Evolutionary conservation across 2,888 invertebrate genomes (phyloP).

Genomic region (Agrenia bidenticulata): DNA sequence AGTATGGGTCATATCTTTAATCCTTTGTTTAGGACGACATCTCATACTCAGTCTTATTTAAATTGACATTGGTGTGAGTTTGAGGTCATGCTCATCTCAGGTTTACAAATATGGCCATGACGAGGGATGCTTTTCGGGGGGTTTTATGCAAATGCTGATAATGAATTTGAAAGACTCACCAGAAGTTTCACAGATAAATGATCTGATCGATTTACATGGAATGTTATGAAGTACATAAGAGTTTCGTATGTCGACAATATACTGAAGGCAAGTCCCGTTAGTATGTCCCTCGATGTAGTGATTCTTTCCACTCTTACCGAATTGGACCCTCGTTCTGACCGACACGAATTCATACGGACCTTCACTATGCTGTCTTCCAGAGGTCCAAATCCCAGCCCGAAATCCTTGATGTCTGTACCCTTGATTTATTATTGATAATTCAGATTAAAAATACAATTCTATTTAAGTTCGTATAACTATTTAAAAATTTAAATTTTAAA

Average conservation of each 20-base stretch:
- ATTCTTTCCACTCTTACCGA: neutral
- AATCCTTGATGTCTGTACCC: constrained; percentile 11
- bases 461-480: neutral
- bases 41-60: too few species aligned
- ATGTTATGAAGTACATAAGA: neutral
- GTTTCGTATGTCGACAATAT: constrained; percentile 2
- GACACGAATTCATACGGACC: constrained; percentile 6
- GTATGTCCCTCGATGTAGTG: neutral
- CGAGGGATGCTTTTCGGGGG: too few species aligned
- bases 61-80: too few species aligned
- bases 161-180: constrained; percentile 9
- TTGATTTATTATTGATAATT: neutral
- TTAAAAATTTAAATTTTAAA: too few species aligned
- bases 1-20: too few species aligned
- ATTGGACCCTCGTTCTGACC: neutral
- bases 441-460: too few species aligned
- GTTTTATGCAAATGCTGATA: too few species aligned
- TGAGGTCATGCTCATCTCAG: too few species aligned
- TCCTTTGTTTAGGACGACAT: too few species aligned
- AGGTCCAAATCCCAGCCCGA: constrained; percentile 7
- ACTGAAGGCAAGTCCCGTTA: constrained; percentile 13
- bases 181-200: constrained; percentile 9
- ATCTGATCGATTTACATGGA: constrained; percentile 9
- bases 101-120: too few species aligned
- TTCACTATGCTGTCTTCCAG: neutral